phyloP scores from a whole-genome alignment of 2,888 invertebrate genomes.

The Yponomeuta cagnagella region DNA sequence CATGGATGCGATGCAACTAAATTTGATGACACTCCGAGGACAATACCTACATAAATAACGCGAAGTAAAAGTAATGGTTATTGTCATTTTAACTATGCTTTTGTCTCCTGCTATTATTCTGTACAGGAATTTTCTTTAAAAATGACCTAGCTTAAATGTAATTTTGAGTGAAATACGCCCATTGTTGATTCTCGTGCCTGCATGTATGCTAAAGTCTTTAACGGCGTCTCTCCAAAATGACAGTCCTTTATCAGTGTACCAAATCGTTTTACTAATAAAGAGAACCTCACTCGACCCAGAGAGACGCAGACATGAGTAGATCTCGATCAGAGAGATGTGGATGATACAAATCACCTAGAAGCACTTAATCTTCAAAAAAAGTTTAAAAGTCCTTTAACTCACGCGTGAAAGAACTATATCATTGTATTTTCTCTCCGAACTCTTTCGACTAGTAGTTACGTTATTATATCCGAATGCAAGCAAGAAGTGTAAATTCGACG shows the following conservation, averaged over 20 bases:
- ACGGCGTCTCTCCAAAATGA: not conserved
- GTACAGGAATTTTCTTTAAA: not conserved
- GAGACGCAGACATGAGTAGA: not conserved
- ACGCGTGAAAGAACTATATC: too few species aligned
- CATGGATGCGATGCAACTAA: slow-evolving; percentile 3
- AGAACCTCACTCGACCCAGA: not conserved
- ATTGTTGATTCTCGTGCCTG: not conserved
- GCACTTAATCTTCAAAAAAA: too few species aligned
- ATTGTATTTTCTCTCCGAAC: too few species aligned
- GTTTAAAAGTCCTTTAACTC: too few species aligned
- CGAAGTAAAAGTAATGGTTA: slow-evolving; percentile 3
- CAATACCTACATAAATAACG: not conserved
- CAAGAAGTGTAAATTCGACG: too few species aligned
- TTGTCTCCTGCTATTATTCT: not conserved
- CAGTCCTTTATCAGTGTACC: not conserved
- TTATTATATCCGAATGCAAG: too few species aligned
- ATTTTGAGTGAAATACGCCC: not conserved
- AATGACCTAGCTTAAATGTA: not conserved
- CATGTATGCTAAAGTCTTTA: not conserved
- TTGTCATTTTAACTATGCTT: slow-evolving; percentile 3
- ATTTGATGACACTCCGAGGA: slow-evolving; percentile 1
- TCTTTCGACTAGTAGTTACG: too few species aligned
- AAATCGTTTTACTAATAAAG: not conserved
- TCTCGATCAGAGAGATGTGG: too few species aligned
- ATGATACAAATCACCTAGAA: too few species aligned